Evolutionary conservation across 1,140 invertebrate genomes (phyloP), one percentile per base, ranked within the genome.

Genomic region (Papilio helenus): DNA sequence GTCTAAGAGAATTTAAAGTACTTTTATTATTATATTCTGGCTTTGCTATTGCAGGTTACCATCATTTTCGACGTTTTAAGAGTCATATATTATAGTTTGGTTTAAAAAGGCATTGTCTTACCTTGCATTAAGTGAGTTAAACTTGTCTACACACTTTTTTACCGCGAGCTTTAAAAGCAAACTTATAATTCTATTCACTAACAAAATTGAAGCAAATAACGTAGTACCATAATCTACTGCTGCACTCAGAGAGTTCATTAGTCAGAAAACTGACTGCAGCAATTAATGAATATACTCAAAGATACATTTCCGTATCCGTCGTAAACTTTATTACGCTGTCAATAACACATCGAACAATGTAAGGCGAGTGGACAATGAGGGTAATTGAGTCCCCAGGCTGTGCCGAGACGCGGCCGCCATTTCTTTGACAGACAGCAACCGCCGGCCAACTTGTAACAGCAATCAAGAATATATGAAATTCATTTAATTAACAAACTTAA

Each of bases 291-390:
- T 20, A 23, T 39, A 39, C 34, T 61, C 23, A 61, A 7, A 39
- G n/a, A 42, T 46, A 26, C 42, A 20, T 4, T 42, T 39, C 42
- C 39, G 9, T 73, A n/a, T 39, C 44, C 44, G 44, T 46, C 26
- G 29, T 39, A n/a, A 3, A 42, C 34, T 5, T 73, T 46, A 46
- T 73, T 73, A 73, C 72, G 49, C 42, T 73, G 72, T 73, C 72
- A 73, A 73, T 73, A 46, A 73, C 72, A 73, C 42, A 72, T 73
- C n/a, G 72, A 73, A 73, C 72, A 73, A 73, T 73, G 72, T 73
- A 73, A 72, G 42, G 34, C 34, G 72, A 73, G n/a, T 73, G 72
- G 46, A 46, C 39, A 72, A 72, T 72, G 39, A 49, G 72, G 72
- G 72, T 73, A 73, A 73, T 73, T 73, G 72, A 73, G 34, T 73